Conservation (phyloP, 2,888 invertebrate species). For the Ophonus ardosiacus region DNA sequence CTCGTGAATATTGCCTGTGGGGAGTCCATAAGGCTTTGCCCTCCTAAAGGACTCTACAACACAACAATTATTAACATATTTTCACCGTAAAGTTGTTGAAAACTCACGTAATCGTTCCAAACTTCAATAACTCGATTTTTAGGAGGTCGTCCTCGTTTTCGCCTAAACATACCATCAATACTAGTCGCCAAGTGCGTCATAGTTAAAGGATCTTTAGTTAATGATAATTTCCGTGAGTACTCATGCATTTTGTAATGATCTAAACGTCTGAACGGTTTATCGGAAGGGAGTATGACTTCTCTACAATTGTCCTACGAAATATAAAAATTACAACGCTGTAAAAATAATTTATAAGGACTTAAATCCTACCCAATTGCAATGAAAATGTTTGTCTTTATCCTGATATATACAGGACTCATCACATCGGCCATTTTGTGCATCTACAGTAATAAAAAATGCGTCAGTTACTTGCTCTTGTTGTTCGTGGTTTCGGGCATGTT, state of each 20-base stretch:
- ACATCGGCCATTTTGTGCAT: slow-evolving; percentile 81
- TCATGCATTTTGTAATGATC: slow-evolving; percentile 92
- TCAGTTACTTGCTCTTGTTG: slow-evolving; percentile 92
- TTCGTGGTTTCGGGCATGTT: slow-evolving; percentile 92
- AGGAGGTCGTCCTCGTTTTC: slow-evolving; percentile 96
- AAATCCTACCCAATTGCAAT: slow-evolving; percentile 89
- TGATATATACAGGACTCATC: slow-evolving; percentile 85
- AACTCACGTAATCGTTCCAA: slow-evolving; percentile 88
- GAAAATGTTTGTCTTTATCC: slow-evolving; percentile 89
- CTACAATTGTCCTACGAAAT: slow-evolving; percentile 85
- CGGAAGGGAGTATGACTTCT: slow-evolving; percentile 86
- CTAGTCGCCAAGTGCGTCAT: slow-evolving; percentile 83
- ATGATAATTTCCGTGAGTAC: slow-evolving; percentile 74
- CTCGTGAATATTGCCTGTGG: slow-evolving; percentile 96
- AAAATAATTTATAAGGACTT: not conserved
- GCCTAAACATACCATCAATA: slow-evolving; percentile 93
- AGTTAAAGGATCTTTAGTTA: slow-evolving; percentile 76
- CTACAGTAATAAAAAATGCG: slow-evolving; percentile 83
- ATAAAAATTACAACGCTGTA: not conserved
- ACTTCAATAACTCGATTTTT: slow-evolving; percentile 96
- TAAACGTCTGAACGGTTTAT: slow-evolving; percentile 87
- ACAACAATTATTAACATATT: slow-evolving; percentile 24
- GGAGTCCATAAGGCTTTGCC: slow-evolving; percentile 78
- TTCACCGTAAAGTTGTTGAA: slow-evolving; percentile 49
- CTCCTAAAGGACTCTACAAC: slow-evolving; percentile 72